A percentile compares a stretch with the other conserved stretches of the same genome.
phyloP scores from a whole-genome alignment of 2,113 vertebrate genomes.

The Gymnocephalus cernua region DNA sequence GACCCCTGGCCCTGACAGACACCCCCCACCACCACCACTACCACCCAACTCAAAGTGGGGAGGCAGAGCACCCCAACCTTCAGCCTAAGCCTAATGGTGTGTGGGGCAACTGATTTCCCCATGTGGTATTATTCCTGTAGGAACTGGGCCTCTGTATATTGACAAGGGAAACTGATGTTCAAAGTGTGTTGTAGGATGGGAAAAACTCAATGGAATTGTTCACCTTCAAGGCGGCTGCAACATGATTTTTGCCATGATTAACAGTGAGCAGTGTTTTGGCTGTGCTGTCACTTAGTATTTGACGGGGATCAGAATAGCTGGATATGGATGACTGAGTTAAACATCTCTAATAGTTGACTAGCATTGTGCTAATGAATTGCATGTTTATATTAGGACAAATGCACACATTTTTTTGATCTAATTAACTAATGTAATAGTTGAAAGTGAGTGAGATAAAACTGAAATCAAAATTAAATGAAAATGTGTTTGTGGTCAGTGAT shows the following conservation, averaged over 20 bases:
- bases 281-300: not conserved
- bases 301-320: not conserved
- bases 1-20: slow-evolving; percentile 86
- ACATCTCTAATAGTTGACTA: not conserved
- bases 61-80: slow-evolving; percentile 77
- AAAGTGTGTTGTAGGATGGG: slow-evolving; percentile 7
- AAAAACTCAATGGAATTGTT: slow-evolving; percentile 37
- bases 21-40: slow-evolving; percentile 51
- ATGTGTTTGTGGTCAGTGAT: slow-evolving; percentile 21
- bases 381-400: not conserved
- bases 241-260: slow-evolving; percentile 32
- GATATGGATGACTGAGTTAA: not conserved
- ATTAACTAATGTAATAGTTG: not conserved
- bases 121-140: slow-evolving; percentile 80
- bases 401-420: not conserved
- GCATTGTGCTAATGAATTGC: not conserved
- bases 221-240: slow-evolving; percentile 30
- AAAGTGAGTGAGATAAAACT: not conserved
- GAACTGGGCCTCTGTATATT: slow-evolving; percentile 66
- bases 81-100: slow-evolving; percentile 75
- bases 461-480: not conserved
- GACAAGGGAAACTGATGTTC: slow-evolving; percentile 48
- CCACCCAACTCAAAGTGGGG: slow-evolving; percentile 68
- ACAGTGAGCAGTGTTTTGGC: slow-evolving; percentile 17
- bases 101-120: slow-evolving; percentile 78